These are phyloP conservation scores for Pseudomyrmex gracilis DNA, from an alignment of 1,140 invertebrate genomes.

Conservation along the genomic window DNA sequence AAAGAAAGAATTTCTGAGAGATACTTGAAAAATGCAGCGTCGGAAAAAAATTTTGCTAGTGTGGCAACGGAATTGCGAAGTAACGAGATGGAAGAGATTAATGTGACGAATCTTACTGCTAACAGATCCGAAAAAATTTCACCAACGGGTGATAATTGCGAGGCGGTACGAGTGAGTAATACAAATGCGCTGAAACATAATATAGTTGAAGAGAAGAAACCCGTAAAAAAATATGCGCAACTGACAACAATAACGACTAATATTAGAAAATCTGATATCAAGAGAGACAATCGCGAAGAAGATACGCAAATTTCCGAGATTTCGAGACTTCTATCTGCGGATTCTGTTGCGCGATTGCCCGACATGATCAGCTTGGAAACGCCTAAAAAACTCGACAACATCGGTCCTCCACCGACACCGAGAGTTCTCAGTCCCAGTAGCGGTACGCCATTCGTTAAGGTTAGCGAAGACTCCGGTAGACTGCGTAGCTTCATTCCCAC, in stretches of 20 bases:
- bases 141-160: background rate
- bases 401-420: constrained; percentile 81
- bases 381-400: constrained; percentile 77
- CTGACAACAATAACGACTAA: constrained; percentile 77
- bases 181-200: background rate
- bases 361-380: constrained; percentile 77
- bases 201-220: constrained; percentile 62
- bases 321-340: constrained; percentile 60
- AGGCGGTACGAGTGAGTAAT: background rate
- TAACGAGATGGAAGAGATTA: constrained; percentile 3
- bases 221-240: constrained; percentile 79
- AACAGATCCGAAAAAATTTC: constrained; percentile 15
- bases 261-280: constrained; percentile 33
- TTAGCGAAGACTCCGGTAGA: constrained; percentile 73
- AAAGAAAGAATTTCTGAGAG: background rate
- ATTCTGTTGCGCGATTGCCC: constrained; percentile 52
- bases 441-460: constrained; percentile 68
- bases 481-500: constrained; percentile 79
- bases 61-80: background rate
- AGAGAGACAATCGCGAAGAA: constrained; percentile 16
- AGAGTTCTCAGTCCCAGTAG: constrained; percentile 79
- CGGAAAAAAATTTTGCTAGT: background rate
- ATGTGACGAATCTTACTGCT: background rate
- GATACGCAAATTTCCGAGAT: constrained; percentile 38
- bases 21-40: background rate